phyloP scores from a whole-genome alignment of 2,113 vertebrate species.

The Coregonus clupeaformis region DNA sequence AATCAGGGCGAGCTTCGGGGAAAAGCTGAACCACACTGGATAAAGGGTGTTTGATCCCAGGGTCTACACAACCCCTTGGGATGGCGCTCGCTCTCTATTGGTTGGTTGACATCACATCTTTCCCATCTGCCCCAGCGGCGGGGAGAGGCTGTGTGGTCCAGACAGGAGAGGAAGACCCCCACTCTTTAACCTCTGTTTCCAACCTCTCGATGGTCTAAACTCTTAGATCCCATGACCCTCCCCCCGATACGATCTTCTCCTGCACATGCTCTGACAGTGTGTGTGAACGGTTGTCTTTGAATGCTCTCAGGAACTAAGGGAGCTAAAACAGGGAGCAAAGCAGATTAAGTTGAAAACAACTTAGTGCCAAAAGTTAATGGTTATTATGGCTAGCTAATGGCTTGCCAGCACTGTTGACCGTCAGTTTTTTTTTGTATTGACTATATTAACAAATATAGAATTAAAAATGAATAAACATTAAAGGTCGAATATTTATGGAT shows the following conservation, averaged over 20 bases:
- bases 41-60: constrained; percentile 31
- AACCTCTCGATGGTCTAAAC: background rate
- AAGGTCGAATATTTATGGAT: no score
- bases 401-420: no score
- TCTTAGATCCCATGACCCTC: background rate
- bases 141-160: constrained; percentile 8
- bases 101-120: constrained; percentile 2
- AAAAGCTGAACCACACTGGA: background rate
- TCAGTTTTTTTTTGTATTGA: no score
- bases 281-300: constrained; percentile 1
- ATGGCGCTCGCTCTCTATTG: background rate
- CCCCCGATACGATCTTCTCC: background rate
- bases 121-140: constrained; percentile 1
- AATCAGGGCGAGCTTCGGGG: background rate
- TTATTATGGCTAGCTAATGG: no score
- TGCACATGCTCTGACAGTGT: background rate
- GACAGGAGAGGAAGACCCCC: constrained; percentile 5
- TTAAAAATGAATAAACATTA: no score
- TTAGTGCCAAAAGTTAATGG: no score
- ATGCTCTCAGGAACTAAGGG: background rate
- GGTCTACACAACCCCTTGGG: constrained; percentile 15
- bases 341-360: background rate
- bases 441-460: no score
- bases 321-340: background rate
- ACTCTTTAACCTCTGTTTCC: background rate